Conservation (phyloP, 53 echinoderm and acorn worm genomes). For the Paelopatides confundens region DNA sequence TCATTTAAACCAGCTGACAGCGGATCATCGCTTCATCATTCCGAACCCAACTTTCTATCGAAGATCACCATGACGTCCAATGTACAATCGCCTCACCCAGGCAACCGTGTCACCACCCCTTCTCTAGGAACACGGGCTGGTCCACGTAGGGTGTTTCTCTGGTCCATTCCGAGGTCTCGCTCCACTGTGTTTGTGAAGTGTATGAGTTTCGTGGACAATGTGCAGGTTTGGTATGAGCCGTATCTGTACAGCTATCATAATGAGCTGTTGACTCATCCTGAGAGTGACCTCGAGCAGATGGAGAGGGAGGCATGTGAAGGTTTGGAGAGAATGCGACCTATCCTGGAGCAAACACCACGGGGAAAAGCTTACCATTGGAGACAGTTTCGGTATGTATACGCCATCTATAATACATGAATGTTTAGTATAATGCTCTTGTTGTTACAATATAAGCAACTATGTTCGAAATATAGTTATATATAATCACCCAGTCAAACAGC, state of each 20-base stretch:
- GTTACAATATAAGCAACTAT: no score
- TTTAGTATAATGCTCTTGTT: no score
- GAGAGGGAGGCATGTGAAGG: conserved; percentile 36
- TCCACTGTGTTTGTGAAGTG: conserved; percentile 60
- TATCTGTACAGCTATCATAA: conserved; percentile 51
- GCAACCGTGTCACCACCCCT: no score
- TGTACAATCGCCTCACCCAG: not conserved
- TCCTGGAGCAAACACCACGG: conserved; percentile 33
- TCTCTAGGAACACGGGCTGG: not conserved
- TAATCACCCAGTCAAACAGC: no score
- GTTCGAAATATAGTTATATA: no score
- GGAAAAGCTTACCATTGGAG: conserved; percentile 39
- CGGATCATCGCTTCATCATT: not conserved
- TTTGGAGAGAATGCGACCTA: conserved; percentile 13
- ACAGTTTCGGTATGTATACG: conserved; percentile 33
- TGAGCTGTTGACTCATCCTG: conserved; percentile 20
- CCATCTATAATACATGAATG: no score
- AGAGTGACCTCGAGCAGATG: conserved; percentile 19
- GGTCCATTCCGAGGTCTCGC: conserved; percentile 53
- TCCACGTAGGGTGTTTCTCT: conserved; percentile 41
- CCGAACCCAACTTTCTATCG: not conserved
- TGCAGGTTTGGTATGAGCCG: conserved; percentile 51
- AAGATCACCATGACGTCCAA: not conserved
- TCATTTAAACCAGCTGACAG: not conserved
- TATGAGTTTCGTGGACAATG: conserved; percentile 56